Base-by-base conservation (phyloP, 2,113 vertebrate species). In the Falcunculus frontatus region DNA sequence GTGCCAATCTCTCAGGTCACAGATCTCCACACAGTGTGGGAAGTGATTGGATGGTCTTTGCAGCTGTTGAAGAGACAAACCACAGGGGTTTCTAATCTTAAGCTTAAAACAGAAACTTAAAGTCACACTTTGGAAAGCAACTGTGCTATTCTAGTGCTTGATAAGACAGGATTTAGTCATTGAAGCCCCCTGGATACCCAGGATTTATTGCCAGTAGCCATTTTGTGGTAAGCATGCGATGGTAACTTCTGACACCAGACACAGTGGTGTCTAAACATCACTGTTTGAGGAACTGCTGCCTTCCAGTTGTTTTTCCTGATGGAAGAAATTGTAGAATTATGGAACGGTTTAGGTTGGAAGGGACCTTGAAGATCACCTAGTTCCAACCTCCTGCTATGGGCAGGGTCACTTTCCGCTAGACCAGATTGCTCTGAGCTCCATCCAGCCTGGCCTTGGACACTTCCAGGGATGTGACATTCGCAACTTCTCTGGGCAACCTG, bases 221-320 rank as follows among this genome's bases (percentile, higher is more conserved):
- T 65, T 89, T 50, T 49, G 42, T 63, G 84, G 27, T 74, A 29
- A 46, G 39, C 26, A 59, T 3, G 1, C n/a, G 3, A 1, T 49
- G 12, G 53, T 72, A 18, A 11, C 21, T 79, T 5, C 41, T 63
- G 46, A 20, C 1, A 6, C n/a, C 25, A 37, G 47, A 30, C 13
- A 13, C 7, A 15, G 22, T 0, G 3, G 21, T 63, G 49, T 67
- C 47, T 72, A 25, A 74, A 53, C 23, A 14, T 26, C 1, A 0
- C n/a, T 50, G 52, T 32, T 17, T 64, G 62, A 85, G 47, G 30
- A 67, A 6, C 35, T 87, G 23, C 20, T 77, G 52, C 42, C 29
- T 80, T 81, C 9, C 30, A 27, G 30, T 39, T 35, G 9, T 39
- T 89, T 65, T 67, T 35, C 25, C 30, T 2, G 1, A 55, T 4